Percentiles rank a stretch among this genome's conserved stretches.
phyloP scores from a whole-genome alignment of 2,797 vertebrate species.

The Orestias chungarensis region DNA sequence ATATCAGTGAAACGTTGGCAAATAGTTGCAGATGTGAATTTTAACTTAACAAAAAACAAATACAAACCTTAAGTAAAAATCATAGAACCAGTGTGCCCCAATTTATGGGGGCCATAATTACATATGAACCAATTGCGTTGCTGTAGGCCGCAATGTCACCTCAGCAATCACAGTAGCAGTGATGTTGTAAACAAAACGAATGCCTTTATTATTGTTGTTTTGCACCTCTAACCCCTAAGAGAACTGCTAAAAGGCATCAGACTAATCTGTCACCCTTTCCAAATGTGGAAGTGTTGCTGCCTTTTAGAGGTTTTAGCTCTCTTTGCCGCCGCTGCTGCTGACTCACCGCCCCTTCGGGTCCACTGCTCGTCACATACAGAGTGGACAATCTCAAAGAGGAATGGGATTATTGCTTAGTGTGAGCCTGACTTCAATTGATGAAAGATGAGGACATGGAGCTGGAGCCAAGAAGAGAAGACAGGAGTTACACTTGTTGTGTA shows the following conservation, averaged over 20 bases:
- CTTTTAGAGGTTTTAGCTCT: conserved; percentile 2
- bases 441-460: conserved; percentile 4
- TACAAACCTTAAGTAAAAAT: not conserved
- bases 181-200: not conserved
- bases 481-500: conserved; percentile 17
- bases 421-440: not conserved
- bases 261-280: conserved; percentile 1
- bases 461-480: not conserved
- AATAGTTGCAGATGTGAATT: not conserved
- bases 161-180: not conserved
- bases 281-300: not conserved
- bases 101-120: not conserved
- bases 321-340: not conserved
- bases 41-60: not conserved
- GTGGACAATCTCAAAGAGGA: conserved; percentile 5
- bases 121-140: not conserved
- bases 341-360: conserved; percentile 11
- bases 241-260: not conserved
- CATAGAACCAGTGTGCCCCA: not conserved
- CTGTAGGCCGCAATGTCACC: not conserved
- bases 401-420: not conserved
- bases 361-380: not conserved
- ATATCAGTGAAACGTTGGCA: not conserved
- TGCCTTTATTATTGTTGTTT: not conserved
- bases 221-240: not conserved